phyloP scores from a whole-genome alignment of 2,797 vertebrate genomes.

The Sebastes hubbsi region DNA sequence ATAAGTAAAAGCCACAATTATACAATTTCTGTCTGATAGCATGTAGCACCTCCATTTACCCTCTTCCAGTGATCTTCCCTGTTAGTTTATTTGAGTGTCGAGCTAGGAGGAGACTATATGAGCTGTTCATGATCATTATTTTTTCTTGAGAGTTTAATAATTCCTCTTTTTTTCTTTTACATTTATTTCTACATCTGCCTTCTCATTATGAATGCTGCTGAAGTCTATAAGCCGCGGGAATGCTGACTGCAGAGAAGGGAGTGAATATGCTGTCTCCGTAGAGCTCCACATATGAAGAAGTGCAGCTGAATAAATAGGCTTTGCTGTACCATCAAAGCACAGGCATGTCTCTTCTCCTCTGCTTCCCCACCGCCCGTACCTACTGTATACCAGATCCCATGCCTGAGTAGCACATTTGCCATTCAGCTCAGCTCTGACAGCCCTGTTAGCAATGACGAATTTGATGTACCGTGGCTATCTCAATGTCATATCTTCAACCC shows the following conservation, averaged over 20 bases:
- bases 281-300: slow-evolving; percentile 27
- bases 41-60: not conserved
- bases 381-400: not conserved
- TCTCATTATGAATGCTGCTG: slow-evolving; percentile 31
- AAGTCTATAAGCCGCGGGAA: slow-evolving; percentile 20
- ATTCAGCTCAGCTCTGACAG: slow-evolving; percentile 63
- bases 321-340: slow-evolving; percentile 41
- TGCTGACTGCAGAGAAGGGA: slow-evolving; percentile 35
- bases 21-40: not conserved
- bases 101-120: not conserved
- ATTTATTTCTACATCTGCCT: not conserved
- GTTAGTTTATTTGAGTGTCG: not conserved
- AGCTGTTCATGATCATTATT: not conserved
- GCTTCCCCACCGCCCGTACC: not conserved
- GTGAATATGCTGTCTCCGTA: slow-evolving; percentile 29
- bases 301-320: slow-evolving; percentile 56
- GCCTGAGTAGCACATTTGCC: slow-evolving; percentile 40
- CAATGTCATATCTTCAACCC: slow-evolving; percentile 53
- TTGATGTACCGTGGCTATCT: slow-evolving; percentile 41
- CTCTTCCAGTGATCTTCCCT: not conserved
- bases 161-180: not conserved
- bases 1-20: not conserved
- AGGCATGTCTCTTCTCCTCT: slow-evolving; percentile 19
- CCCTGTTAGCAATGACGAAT: slow-evolving; percentile 53
- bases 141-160: slow-evolving; percentile 4